Evolutionary conservation across 2,113 vertebrate species (phyloP).

Genomic region (Pelusios castaneus): DNA sequence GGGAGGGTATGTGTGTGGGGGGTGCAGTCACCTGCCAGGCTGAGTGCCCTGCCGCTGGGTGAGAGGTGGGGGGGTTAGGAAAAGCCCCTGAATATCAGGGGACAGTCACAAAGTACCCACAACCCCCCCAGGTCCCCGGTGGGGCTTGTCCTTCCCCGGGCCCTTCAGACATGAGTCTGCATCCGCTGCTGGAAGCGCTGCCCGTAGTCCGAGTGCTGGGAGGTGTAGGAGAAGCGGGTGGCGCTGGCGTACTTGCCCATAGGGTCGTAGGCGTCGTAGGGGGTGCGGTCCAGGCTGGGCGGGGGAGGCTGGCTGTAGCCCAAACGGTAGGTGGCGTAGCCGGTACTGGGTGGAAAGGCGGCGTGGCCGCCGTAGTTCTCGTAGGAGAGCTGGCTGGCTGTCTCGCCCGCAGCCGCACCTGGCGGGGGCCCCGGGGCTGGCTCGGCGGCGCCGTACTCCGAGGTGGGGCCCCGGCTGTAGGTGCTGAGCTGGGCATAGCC

Average conservation of each 20-base stretch:
- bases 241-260: conserved; percentile 85
- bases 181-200: conserved; percentile 95
- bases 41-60: background rate
- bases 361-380: conserved; percentile 85
- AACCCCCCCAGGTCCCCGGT: background rate
- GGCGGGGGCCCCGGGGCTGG: conserved; percentile 28
- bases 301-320: conserved; percentile 83
- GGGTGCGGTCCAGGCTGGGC: conserved; percentile 69
- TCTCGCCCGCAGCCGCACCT: conserved; percentile 59
- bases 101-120: conserved; percentile 44
- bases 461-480: conserved; percentile 75
- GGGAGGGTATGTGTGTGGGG: too few species aligned
- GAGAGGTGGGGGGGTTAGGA: conserved; percentile 2
- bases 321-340: conserved; percentile 85
- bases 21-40: background rate
- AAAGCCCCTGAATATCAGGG: conserved; percentile 81
- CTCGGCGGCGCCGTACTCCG: conserved; percentile 68
- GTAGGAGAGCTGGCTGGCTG: conserved; percentile 85
- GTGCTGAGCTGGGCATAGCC: conserved; percentile 92
- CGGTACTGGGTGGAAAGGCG: conserved; percentile 74
- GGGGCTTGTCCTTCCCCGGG: background rate
- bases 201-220: conserved; percentile 93
- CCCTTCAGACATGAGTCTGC: conserved; percentile 93
- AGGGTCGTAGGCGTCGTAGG: conserved; percentile 76
- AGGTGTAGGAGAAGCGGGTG: conserved; percentile 91